Evolutionary conservation across 2,888 invertebrate species (phyloP).

Genomic region (Eilema sororculum): DNA sequence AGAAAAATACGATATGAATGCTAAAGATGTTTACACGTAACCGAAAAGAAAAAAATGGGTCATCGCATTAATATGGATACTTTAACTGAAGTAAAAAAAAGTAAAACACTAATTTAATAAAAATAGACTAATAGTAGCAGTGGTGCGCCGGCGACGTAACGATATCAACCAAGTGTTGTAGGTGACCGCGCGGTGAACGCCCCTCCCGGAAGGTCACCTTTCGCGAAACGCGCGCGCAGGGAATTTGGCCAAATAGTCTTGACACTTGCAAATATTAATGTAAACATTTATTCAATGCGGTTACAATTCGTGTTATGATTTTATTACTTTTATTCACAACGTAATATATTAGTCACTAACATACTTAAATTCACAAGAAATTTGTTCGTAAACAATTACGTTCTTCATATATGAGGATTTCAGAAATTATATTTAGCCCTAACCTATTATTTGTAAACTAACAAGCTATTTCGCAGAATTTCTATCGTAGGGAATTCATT

Average conservation of each 20-base stretch:
- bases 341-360: neutral
- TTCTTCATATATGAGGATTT: constrained; percentile 25
- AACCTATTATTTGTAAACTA: constrained; percentile 31
- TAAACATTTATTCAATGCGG: constrained; percentile 13
- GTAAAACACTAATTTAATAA: constrained; percentile 40
- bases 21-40: neutral
- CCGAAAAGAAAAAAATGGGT: constrained; percentile 12
- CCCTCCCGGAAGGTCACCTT: constrained; percentile 83
- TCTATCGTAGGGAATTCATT: constrained; percentile 49
- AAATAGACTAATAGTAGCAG: constrained; percentile 55
- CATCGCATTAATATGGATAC: constrained; percentile 14
- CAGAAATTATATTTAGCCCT: constrained; percentile 42
- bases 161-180: constrained; percentile 48
- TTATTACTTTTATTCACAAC: constrained; percentile 7
- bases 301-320: constrained; percentile 14
- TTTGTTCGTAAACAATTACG: constrained; percentile 25
- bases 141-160: constrained; percentile 28
- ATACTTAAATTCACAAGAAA: constrained; percentile 10
- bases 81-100: neutral
- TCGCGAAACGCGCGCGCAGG: constrained; percentile 57
- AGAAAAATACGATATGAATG: neutral
- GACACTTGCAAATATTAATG: constrained; percentile 45
- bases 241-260: constrained; percentile 63
- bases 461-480: constrained; percentile 40
- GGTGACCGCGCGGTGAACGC: constrained; percentile 69